Evolutionary conservation across 2,797 vertebrate genomes (phyloP).

Genomic region (Allobates femoralis): DNA sequence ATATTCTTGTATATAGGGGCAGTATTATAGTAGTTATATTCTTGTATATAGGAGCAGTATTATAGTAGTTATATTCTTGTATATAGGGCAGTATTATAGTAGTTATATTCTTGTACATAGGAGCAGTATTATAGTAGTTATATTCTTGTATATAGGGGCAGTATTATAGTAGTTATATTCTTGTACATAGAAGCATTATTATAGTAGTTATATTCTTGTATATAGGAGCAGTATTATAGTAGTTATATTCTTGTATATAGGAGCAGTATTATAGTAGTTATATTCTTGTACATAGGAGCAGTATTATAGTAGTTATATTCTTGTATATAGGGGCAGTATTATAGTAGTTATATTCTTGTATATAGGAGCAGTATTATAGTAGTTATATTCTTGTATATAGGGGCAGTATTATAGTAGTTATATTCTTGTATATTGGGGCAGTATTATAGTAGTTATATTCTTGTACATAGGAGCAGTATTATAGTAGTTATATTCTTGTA

Average conservation of each 20-base stretch:
- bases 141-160: neutral
- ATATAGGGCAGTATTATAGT: neutral
- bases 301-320: slow-evolving; percentile 1
- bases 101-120: slow-evolving; percentile 8
- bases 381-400: neutral
- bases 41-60: neutral
- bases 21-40: slow-evolving; percentile 25
- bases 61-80: slow-evolving; percentile 8
- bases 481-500: slow-evolving; percentile 7
- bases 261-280: slow-evolving; percentile 17
- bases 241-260: slow-evolving; percentile 1
- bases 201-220: slow-evolving; percentile 2
- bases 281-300: neutral
- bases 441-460: slow-evolving; percentile 6
- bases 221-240: neutral
- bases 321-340: slow-evolving; percentile 6
- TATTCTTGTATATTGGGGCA: slow-evolving; percentile 7
- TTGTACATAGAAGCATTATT: neutral
- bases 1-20: slow-evolving; percentile 12
- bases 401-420: neutral
- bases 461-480: neutral
- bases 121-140: slow-evolving; percentile 1
- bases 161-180: slow-evolving; percentile 24
- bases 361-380: neutral
- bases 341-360: slow-evolving; percentile 20